Evolutionary conservation across 2,113 vertebrate species (phyloP), one percentile per base, ranked within the genome.

Genomic region (Eptesicus fuscus): DNA sequence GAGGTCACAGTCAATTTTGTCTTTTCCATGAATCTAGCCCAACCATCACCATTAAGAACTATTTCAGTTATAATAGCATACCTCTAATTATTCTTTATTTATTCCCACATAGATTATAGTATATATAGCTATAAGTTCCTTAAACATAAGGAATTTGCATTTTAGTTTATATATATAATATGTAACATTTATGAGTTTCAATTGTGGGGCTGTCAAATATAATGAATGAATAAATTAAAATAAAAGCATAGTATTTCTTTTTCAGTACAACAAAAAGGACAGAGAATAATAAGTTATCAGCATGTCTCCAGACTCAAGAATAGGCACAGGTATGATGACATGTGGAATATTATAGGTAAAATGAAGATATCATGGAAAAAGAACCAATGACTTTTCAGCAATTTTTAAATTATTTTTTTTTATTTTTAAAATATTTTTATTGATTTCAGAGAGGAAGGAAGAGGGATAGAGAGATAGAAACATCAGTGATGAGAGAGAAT

Each of bases 301-400:
- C 18, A 14, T 30, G 6, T 83, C 71, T 83, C 17, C 65, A 77
- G 63, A 84, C 8, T 61, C 49, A 1, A 59, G 47, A 82, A 20
- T 16, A 70, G 42, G 9, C 37, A 83, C 23, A 56, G 37, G 9
- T 63, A 63, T 53, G 44, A 35, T 84, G 76, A 16, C 3, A 30
- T 65, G 3, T 84, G 17, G 82, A 40, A 61, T 96, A 86, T 69
- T 65, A 77, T 32, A 59, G 51, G 73, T 88, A 95, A 93, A 93
- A 95, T 88, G 23, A 93, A 74, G 9, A 69, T 47, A 70, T 88
- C 25, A 88, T 13, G 9, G 30, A 59, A 88, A 89, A 78, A 88
- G 56, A 97, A 87, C 23, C 22, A 74, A 53, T 61, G 44, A 59
- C 82, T 89, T 85, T 44, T 92, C n/a, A 83, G 28, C 56, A 79